These are phyloP conservation scores for Drosophila austrosaltans DNA, from an alignment of 2,888 invertebrate species.

Conservation along the genomic window DNA sequence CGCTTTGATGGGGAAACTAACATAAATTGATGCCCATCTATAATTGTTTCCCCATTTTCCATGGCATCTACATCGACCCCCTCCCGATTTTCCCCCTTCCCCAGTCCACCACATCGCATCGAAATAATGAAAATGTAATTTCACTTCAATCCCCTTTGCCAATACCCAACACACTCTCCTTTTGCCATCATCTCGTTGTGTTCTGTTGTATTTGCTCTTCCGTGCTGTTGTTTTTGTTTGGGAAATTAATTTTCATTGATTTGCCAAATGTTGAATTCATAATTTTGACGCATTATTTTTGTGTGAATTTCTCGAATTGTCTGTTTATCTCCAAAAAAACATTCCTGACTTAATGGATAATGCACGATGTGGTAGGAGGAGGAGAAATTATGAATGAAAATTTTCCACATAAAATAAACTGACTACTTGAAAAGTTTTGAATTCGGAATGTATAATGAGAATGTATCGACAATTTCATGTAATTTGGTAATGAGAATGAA, in stretches of 20 bases:
- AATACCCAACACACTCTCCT: neutral
- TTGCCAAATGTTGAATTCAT: slow-evolving; percentile 79
- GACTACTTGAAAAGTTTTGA: slow-evolving; percentile 19
- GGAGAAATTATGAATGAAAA: slow-evolving; percentile 21
- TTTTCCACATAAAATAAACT: slow-evolving; percentile 35
- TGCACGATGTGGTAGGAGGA: slow-evolving; percentile 38
- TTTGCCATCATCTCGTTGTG: slow-evolving; percentile 14
- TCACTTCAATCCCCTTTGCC: slow-evolving; percentile 53
- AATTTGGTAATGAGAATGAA: slow-evolving; percentile 14
- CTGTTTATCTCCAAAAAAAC: slow-evolving; percentile 57
- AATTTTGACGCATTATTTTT: slow-evolving; percentile 80
- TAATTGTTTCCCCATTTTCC: slow-evolving; percentile 62
- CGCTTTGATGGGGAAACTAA: slow-evolving; percentile 45
- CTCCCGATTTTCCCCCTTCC: neutral
- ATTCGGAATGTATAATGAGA: slow-evolving; percentile 30
- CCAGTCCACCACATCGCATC: slow-evolving; percentile 28
- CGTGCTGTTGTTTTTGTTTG: slow-evolving; percentile 60
- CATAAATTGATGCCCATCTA: slow-evolving; percentile 75
- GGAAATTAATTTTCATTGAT: slow-evolving; percentile 79
- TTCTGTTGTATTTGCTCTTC: slow-evolving; percentile 50
- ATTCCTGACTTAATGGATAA: slow-evolving; percentile 70
- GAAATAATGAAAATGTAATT: slow-evolving; percentile 78
- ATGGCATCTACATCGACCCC: slow-evolving; percentile 13
- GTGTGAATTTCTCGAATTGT: slow-evolving; percentile 71
- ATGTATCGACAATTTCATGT: neutral